A percentile compares a stretch with the other conserved stretches of the same genome.
These are phyloP conservation scores for Pagetopsis macropterus DNA, from an alignment of 2,797 vertebrate genomes.

Conservation along the genomic window DNA sequence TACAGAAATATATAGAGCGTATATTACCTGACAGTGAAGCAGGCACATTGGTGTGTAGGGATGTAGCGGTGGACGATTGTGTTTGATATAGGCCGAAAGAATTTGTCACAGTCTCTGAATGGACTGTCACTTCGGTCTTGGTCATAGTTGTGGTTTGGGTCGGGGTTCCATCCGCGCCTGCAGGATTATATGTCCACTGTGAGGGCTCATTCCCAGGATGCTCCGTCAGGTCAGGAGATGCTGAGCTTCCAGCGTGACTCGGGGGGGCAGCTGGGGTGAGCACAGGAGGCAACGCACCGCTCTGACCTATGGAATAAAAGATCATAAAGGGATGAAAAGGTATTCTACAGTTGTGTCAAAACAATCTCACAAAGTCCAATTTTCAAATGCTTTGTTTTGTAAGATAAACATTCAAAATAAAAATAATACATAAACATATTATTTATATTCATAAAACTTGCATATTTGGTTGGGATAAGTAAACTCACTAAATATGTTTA, in stretches of 20 bases:
- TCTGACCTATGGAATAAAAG: slow-evolving; percentile 62
- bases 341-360: background rate
- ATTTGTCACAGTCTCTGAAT: slow-evolving; percentile 26
- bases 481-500: too few species aligned
- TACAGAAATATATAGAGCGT: slow-evolving; percentile 7
- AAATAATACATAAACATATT: background rate
- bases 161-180: slow-evolving; percentile 24
- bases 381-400: background rate
- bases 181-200: slow-evolving; percentile 26
- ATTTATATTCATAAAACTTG: too few species aligned
- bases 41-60: slow-evolving; percentile 3
- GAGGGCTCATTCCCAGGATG: slow-evolving; percentile 30
- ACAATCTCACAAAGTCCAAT: background rate
- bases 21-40: slow-evolving; percentile 61
- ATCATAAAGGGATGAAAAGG: background rate
- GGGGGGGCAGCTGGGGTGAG: slow-evolving; percentile 6
- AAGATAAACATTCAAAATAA: background rate
- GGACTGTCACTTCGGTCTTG: background rate
- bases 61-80: slow-evolving; percentile 11
- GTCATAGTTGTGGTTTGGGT: slow-evolving; percentile 11
- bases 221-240: slow-evolving; percentile 40
- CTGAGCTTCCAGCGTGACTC: slow-evolving; percentile 30
- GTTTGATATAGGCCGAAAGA: background rate
- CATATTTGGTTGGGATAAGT: too few species aligned
- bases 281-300: slow-evolving; percentile 32